Evolutionary conservation across 2,888 invertebrate species (phyloP).

Genomic region (Branchipolynoe longqiensis): DNA sequence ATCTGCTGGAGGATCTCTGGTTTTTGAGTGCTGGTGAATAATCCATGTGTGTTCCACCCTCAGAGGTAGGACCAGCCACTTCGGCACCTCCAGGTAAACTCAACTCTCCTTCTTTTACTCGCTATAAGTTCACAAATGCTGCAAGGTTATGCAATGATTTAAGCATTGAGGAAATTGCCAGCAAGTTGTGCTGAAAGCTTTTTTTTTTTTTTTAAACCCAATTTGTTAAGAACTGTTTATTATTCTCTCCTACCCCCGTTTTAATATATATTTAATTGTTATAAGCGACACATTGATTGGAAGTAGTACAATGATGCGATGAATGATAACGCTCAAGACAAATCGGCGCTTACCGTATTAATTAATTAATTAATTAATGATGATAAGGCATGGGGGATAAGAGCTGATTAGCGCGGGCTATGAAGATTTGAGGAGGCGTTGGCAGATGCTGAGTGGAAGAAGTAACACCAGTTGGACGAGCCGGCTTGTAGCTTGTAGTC

Average conservation of each 20-base stretch:
- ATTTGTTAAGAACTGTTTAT: no score
- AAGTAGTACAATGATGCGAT: neutral
- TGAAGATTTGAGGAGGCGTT: no score
- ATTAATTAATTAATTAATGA: no score
- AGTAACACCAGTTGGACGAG: no score
- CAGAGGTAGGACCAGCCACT: conserved; percentile 32
- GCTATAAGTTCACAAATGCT: conserved; percentile 5
- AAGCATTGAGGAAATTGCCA: neutral
- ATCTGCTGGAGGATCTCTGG: no score
- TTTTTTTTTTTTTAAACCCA: no score
- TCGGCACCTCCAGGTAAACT: conserved; percentile 36
- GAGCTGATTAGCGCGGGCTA: neutral
- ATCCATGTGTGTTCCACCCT: conserved; percentile 2
- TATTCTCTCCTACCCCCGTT: no score
- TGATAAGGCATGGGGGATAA: neutral
- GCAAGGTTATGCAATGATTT: conserved; percentile 1
- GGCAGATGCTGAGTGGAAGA: no score
- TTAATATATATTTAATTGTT: conserved; percentile 9
- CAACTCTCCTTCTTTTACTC: neutral
- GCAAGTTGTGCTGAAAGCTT: conserved; percentile 1
- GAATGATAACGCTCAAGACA: neutral
- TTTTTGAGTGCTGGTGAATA: no score
- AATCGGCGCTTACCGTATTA: neutral
- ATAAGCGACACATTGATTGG: conserved; percentile 31
- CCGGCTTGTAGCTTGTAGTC: no score